Percentiles rank a stretch among this genome's conserved stretches.
These are phyloP conservation scores for Bombus sylvicola DNA, from an alignment of 1,140 invertebrate species.

Conservation along the genomic window DNA sequence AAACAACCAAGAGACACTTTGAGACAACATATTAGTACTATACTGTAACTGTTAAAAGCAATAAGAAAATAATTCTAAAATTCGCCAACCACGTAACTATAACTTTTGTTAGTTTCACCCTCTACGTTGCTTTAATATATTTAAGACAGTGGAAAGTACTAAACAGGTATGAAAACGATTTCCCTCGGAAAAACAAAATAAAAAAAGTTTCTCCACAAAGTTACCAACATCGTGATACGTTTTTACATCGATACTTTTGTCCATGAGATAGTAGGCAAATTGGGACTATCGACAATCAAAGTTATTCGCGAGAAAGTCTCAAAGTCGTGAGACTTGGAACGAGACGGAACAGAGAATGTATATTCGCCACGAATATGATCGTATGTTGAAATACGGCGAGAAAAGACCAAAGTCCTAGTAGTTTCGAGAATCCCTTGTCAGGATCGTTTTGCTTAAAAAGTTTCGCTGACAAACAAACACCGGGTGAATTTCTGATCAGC, in stretches of 20 bases:
- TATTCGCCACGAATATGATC: neutral
- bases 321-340: neutral
- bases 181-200: no score
- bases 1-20: no score
- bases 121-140: neutral
- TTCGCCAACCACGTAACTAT: neutral
- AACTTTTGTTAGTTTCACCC: neutral
- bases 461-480: neutral
- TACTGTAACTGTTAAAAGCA: neutral
- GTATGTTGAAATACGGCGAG: neutral
- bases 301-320: neutral
- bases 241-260: neutral
- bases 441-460: neutral
- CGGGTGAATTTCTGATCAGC: neutral
- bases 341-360: neutral
- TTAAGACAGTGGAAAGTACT: neutral
- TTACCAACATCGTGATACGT: neutral
- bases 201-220: neutral
- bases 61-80: neutral
- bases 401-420: neutral
- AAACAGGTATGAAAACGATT: neutral
- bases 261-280: neutral
- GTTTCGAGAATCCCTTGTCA: neutral
- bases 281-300: neutral
- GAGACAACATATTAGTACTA: no score